Base-by-base conservation (phyloP, 2,888 invertebrate species). In the Mamestra brassicae region DNA sequence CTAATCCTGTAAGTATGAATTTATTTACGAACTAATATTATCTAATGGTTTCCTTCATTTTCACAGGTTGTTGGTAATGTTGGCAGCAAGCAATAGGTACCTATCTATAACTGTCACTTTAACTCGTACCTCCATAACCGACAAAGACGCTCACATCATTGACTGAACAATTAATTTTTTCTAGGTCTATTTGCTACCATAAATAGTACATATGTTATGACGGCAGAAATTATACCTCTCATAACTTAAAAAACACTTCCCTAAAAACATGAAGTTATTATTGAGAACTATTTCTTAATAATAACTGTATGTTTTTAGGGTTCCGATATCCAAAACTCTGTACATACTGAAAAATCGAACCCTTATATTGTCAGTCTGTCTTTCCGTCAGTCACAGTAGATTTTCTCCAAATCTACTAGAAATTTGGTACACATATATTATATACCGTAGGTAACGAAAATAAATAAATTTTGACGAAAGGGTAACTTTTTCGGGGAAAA, bases 1-100 rank as follows among this genome's bases (percentile, higher is more conserved):
- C 98, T 68, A 97, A 98, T 90, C 97, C 98, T 96, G 98, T 98
- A 96, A 98, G 98, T 97, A 91, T 85, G 62, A 72, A 69, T 52
- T 45, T 55, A 17, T 17, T 38, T 61, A 17, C 10, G 8, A 17
- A 65, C 55, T 36, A 52, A 52, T 60, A 47, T 50, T 55, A 70
- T 42, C n/a, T 26, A 13, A 17, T 11, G 13, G 17, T 42, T 47
- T 54, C 7, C 36, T 36, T 50, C 5, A 17, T 55, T 5, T 52
- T 52, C 11, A 36, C 26, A 34, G 10, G 26, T 55, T 70, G 4
- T 76, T 71, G 85, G 74, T 77, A 78, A 66, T 80, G 60, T 85
- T 78, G 67, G 71, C 73, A 76, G 83, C 73, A 71, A 76, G 83
- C 73, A 71, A 67, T 57, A 26, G 26, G 61, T 42, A 45, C 17